Evolutionary conservation across 2,797 vertebrate species (phyloP).

Genomic region (Labeo calbasu): DNA sequence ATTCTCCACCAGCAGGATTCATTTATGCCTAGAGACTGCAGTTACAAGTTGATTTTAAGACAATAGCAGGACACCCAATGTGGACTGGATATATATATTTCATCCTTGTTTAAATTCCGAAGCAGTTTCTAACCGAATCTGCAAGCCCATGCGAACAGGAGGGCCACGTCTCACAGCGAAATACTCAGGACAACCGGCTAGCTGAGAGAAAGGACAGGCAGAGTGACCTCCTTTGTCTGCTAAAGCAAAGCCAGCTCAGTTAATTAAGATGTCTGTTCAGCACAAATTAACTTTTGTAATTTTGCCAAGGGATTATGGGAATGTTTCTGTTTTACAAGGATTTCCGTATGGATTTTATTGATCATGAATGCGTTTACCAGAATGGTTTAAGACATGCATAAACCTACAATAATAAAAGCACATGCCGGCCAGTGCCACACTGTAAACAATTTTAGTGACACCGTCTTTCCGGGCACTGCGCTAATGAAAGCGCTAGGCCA

Average conservation of each 20-base stretch:
- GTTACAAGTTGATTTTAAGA: constrained; percentile 24
- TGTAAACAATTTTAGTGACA: constrained; percentile 65
- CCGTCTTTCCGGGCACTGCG: constrained; percentile 53
- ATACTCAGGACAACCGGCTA: not conserved
- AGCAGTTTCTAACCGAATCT: constrained; percentile 40
- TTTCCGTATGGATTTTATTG: constrained; percentile 73
- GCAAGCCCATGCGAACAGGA: constrained; percentile 33
- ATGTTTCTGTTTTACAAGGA: constrained; percentile 72
- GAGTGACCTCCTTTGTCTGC: constrained; percentile 26
- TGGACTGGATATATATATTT: constrained; percentile 24
- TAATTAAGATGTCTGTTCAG: constrained; percentile 41
- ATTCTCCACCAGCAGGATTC: constrained; percentile 19
- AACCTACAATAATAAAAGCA: constrained; percentile 73
- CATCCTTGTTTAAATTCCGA: constrained; percentile 26
- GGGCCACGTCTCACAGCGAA: not conserved
- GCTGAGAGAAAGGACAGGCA: constrained; percentile 8
- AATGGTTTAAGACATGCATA: constrained; percentile 71
- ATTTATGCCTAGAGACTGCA: constrained; percentile 10
- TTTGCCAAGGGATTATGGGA: constrained; percentile 66
- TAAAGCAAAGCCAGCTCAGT: constrained; percentile 32
- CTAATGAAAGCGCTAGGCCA: not conserved
- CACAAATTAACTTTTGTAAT: constrained; percentile 54
- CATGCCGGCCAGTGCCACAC: constrained; percentile 59
- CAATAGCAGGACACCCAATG: constrained; percentile 11
- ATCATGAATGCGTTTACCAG: constrained; percentile 71